phyloP scores from a whole-genome alignment of 2,113 vertebrate genomes.

The Rhadina sibilatrix region DNA sequence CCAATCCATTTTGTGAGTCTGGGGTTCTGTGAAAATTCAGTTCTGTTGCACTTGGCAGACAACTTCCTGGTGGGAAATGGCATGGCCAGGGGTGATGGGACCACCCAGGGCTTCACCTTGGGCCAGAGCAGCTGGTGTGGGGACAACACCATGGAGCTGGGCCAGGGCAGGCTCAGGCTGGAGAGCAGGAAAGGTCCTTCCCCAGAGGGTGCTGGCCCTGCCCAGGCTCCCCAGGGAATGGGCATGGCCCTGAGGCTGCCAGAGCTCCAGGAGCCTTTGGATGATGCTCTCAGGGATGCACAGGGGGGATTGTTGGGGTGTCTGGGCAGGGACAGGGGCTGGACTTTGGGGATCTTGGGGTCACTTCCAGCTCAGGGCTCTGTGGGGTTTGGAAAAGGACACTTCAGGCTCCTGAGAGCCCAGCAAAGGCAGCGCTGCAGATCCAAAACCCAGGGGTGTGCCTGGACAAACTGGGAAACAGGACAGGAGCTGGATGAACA shows the following conservation, averaged over 20 bases:
- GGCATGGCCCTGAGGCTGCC: background rate
- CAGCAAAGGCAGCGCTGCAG: background rate
- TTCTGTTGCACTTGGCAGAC: background rate
- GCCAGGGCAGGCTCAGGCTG: background rate
- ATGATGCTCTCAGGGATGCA: fast-evolving
- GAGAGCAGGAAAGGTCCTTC: no score
- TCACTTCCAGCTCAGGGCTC: background rate
- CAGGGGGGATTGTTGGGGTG: background rate
- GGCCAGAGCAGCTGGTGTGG: background rate
- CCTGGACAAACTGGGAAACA: background rate
- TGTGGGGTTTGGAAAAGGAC: background rate
- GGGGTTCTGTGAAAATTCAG: background rate
- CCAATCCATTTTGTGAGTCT: background rate
- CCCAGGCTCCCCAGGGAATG: background rate
- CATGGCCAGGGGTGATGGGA: background rate
- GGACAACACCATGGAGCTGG: fast-evolving
- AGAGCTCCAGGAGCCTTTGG: background rate
- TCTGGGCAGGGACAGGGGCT: background rate
- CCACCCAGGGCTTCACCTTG: background rate
- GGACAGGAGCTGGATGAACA: background rate
- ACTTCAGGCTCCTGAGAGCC: background rate
- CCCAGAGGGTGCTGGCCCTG: background rate
- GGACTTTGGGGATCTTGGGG: background rate
- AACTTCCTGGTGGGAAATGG: background rate
- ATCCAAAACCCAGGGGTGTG: background rate